Base-by-base conservation (phyloP, 2,888 invertebrate genomes). In the Oscheius sp. region DNA sequence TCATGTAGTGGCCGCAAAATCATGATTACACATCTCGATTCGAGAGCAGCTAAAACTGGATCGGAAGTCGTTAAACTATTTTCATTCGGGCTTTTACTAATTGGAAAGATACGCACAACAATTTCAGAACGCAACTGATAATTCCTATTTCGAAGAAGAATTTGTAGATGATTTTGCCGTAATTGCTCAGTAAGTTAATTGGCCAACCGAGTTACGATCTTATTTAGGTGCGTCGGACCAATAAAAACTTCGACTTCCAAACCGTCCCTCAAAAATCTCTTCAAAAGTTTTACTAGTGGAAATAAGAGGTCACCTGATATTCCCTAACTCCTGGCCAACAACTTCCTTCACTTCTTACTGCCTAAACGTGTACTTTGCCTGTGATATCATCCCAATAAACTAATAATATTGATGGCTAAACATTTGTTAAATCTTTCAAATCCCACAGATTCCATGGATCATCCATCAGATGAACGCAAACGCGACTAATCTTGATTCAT, bases 101-200 rank as follows among this genome's bases (percentile, higher is more conserved):
- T 35, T 35, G 35, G 35, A 3, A 35, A 35, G 35, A 9, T 35
- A 35, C 35, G 9, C 35, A n/a, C 49, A 3, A 49, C 49, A 49
- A 27, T 72, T 59, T 49, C 35, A 73, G 75, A 46, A 59, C n/a
- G 64, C 63, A 29, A 56, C 25, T 7, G 69, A 72, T n/a, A 46
- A 70, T 23, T 56, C 70, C 2, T 75, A 77, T 53, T 63, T 80
- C 18, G 81, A 78, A 53, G 82, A 83, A 7, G 82, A 81, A 16
- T 73, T 85, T 46, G 83, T 85, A 25, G 86, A 86, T 73, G 86
- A 86, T 66, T 86, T 86, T 73, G 81, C 84, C 7, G 83, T 85
- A 3, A 86, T 86, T 41, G 86, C 86, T 2, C 85, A 85, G 84
- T 83, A 46, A 80, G 81, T 78, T 75, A 49, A 52, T 68, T 59